Percentiles rank a stretch among this genome's conserved stretches.
phyloP scores from a whole-genome alignment of 2,888 invertebrate species.

The Agrotis clavis region DNA sequence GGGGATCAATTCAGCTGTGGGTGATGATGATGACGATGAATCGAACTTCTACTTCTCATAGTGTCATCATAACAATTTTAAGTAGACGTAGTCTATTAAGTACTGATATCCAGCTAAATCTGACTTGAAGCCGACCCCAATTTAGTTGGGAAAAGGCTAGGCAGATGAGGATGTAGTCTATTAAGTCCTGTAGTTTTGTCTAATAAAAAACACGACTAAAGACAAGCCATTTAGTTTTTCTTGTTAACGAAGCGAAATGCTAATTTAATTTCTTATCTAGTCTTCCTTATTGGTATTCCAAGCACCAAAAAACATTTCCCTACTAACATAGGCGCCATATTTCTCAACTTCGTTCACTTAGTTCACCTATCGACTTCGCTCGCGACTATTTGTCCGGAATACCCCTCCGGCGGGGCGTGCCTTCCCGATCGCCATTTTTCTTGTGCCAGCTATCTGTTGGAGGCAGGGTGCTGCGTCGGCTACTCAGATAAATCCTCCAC shows the following conservation, averaged over 20 bases:
- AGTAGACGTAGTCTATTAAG: too few species aligned
- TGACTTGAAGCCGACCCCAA: too few species aligned
- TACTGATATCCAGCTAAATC: too few species aligned
- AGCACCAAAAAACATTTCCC: background rate
- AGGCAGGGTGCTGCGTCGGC: conserved; percentile 76
- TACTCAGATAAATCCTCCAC: conserved; percentile 76
- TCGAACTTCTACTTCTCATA: background rate
- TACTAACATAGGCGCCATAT: conserved; percentile 10
- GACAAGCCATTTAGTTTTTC: background rate
- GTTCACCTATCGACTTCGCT: conserved; percentile 33
- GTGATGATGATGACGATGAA: too few species aligned
- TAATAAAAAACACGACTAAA: background rate
- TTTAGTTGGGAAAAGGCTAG: too few species aligned
- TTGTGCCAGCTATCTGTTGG: conserved; percentile 74
- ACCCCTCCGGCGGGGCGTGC: conserved; percentile 66
- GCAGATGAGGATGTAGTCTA: too few species aligned
- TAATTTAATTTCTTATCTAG: background rate
- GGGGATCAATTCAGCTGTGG: too few species aligned
- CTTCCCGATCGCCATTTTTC: conserved; percentile 77
- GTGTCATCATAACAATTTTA: too few species aligned
- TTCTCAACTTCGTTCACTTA: conserved; percentile 22
- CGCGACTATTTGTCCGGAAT: conserved; percentile 56
- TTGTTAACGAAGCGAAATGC: too few species aligned
- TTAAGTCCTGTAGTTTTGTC: background rate
- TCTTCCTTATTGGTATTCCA: conserved; percentile 5